Percentiles rank a stretch among this genome's conserved stretches.
These are phyloP conservation scores for Coelopa pilipes DNA, from an alignment of 2,888 invertebrate species.

Conservation along the genomic window DNA sequence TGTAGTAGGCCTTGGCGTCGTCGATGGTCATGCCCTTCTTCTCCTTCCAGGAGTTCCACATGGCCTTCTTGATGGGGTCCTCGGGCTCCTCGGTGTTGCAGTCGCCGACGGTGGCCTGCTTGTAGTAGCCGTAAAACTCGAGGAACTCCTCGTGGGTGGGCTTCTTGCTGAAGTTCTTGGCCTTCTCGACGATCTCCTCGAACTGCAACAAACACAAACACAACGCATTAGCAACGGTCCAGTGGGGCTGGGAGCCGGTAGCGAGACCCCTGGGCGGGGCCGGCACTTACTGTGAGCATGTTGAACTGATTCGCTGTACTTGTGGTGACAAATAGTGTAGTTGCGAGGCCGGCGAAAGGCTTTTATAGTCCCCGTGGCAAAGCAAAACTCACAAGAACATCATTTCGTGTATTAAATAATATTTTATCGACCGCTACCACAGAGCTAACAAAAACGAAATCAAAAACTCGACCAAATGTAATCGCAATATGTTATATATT, in stretches of 20 bases:
- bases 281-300: conserved; percentile 56
- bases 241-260: background rate
- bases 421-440: background rate
- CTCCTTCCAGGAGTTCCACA: conserved; percentile 90
- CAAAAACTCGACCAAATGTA: background rate
- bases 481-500: background rate
- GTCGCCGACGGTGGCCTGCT: conserved; percentile 85
- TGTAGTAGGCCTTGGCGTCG: conserved; percentile 85
- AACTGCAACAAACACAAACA: conserved; percentile 69
- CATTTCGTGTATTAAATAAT: background rate
- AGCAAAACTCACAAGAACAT: background rate
- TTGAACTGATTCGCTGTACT: conserved; percentile 43
- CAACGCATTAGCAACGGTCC: background rate
- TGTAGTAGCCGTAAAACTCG: conserved; percentile 84
- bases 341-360: background rate
- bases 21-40: conserved; percentile 83
- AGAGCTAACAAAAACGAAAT: background rate
- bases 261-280: no score
- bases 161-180: conserved; percentile 77
- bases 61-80: conserved; percentile 89
- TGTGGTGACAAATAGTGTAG: conserved; percentile 29
- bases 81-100: conserved; percentile 86
- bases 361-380: conserved; percentile 37
- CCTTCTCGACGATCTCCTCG: conserved; percentile 77
- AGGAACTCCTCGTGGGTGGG: conserved; percentile 84